Conservation (phyloP, 2,888 invertebrate genomes). For the Lottia gigantea region DNA sequence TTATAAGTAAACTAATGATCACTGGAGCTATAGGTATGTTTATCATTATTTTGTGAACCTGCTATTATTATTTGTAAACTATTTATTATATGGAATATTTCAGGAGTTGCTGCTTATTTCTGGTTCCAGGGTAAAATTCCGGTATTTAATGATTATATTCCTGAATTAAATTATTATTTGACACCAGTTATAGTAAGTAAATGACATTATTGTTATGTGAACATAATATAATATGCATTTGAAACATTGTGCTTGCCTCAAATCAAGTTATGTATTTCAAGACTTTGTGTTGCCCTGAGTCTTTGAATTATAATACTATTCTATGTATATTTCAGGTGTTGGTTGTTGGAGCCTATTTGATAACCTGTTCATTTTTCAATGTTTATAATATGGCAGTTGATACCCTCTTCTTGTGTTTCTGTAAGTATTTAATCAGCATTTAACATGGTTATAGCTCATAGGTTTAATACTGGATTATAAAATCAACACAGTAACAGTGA, state of each 20-base stretch:
- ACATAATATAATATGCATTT: too few species aligned
- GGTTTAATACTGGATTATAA: too few species aligned
- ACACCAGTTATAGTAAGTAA: conserved; percentile 79
- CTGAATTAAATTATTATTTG: conserved; percentile 77
- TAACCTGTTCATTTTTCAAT: conserved; percentile 89
- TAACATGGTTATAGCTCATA: too few species aligned
- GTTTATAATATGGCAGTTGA: conserved; percentile 97
- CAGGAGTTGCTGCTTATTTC: conserved; percentile 77
- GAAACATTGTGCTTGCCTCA: too few species aligned
- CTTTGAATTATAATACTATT: not conserved
- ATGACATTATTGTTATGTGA: not conserved
- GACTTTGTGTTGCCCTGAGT: too few species aligned
- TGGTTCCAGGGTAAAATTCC: conserved; percentile 72
- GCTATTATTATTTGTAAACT: too few species aligned
- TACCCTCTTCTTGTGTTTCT: conserved; percentile 93
- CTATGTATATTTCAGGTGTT: conserved; percentile 72
- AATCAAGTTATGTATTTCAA: too few species aligned
- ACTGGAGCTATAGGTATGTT: too few species aligned
- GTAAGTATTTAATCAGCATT: conserved; percentile 74
- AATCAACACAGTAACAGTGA: too few species aligned
- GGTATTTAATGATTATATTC: conserved; percentile 68
- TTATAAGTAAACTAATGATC: too few species aligned
- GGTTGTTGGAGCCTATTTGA: conserved; percentile 84
- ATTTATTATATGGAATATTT: conserved; percentile 6
- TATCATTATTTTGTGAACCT: too few species aligned